These are phyloP conservation scores for Sardina pilchardus DNA, from an alignment of 2,113 vertebrate genomes.

Conservation along the genomic window DNA sequence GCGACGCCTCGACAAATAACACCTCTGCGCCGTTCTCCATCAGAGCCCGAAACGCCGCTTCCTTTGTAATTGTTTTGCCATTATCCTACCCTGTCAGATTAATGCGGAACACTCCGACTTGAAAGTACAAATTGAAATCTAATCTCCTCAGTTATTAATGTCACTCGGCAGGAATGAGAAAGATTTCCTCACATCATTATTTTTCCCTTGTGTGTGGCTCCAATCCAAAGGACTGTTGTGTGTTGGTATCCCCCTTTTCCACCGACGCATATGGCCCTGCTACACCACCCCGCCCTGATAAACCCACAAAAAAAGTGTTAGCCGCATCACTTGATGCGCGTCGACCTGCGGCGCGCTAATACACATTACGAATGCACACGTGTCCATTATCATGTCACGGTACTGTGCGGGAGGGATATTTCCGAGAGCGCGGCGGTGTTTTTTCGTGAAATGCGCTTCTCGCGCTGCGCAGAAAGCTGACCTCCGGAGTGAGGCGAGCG, in stretches of 20 bases:
- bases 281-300: slow-evolving; percentile 21
- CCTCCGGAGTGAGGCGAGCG: not conserved
- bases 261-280: slow-evolving; percentile 1
- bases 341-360: not conserved
- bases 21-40: slow-evolving; percentile 21
- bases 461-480: not conserved
- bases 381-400: not conserved
- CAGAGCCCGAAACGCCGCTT: slow-evolving; percentile 14
- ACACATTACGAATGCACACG: not conserved
- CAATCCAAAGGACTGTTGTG: not conserved
- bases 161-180: slow-evolving; percentile 23
- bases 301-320: not conserved
- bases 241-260: not conserved
- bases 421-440: not conserved
- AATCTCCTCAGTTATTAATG: slow-evolving; percentile 37
- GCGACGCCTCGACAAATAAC: not conserved
- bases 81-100: slow-evolving; percentile 20
- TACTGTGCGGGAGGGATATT: not conserved
- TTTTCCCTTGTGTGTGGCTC: not conserved
- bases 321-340: not conserved
- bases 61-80: slow-evolving; percentile 26
- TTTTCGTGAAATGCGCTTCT: not conserved
- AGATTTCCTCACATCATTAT: slow-evolving; percentile 13
- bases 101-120: slow-evolving; percentile 17
- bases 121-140: slow-evolving; percentile 33